phyloP scores from a whole-genome alignment of 1,140 invertebrate genomes.

The Drosophila tsacasi region DNA sequence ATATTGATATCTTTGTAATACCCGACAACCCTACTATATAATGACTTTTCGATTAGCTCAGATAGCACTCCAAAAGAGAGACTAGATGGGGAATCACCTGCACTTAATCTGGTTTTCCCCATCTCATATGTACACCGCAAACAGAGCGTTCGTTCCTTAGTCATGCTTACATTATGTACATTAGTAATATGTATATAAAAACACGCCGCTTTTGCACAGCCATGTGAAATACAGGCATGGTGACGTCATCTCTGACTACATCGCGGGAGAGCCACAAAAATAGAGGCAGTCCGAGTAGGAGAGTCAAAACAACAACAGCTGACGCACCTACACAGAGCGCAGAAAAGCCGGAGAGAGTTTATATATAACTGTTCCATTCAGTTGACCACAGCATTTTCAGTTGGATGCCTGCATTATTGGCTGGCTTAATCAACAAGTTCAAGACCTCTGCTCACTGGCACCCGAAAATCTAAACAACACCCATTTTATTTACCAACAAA shows the following conservation, averaged over 20 bases:
- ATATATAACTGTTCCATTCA: conserved; percentile 43
- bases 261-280: conserved; percentile 13
- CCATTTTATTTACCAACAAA: conserved; percentile 13
- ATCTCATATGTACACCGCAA: conserved; percentile 1
- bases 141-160: conserved; percentile 9
- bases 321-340: conserved; percentile 12
- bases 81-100: conserved; percentile 26
- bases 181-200: neutral
- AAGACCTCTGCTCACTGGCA: neutral
- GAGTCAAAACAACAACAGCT: conserved; percentile 42
- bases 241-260: conserved; percentile 37
- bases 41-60: neutral
- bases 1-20: neutral
- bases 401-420: conserved; percentile 40
- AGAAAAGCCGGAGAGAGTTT: conserved; percentile 36
- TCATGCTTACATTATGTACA: conserved; percentile 20
- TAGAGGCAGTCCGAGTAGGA: neutral
- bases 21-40: conserved; percentile 1
- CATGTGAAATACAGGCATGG: conserved; percentile 34
- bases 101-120: conserved; percentile 14
- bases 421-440: conserved; percentile 47
- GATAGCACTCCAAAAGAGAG: neutral
- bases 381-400: conserved; percentile 44
- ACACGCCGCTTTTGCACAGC: conserved; percentile 18
- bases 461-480: conserved; percentile 16